A percentile compares a stretch with the other conserved stretches of the same genome.
These are phyloP conservation scores for Distichodus sexfasciatus DNA, from an alignment of 2,797 vertebrate species.

Conservation along the genomic window DNA sequence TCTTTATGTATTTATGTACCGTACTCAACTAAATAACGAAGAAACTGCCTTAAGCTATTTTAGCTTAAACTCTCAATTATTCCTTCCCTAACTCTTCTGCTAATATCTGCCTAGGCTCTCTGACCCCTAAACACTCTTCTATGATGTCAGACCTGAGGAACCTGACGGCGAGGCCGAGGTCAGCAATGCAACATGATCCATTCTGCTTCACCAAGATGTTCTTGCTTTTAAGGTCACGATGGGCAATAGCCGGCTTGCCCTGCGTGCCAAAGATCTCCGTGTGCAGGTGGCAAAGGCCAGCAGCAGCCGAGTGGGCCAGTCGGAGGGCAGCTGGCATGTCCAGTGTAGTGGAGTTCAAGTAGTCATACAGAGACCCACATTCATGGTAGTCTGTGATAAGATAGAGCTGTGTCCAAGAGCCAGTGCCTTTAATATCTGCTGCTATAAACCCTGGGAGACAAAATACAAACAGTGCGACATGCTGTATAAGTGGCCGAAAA, in stretches of 20 bases:
- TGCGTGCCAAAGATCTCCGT: conserved; percentile 97
- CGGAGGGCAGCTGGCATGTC: conserved; percentile 89
- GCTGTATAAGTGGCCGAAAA: too few species aligned
- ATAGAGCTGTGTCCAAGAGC: conserved; percentile 96
- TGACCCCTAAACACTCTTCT: not conserved
- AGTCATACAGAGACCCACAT: conserved; percentile 94
- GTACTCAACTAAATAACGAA: too few species aligned
- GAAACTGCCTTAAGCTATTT: too few species aligned
- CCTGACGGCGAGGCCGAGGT: conserved; percentile 93
- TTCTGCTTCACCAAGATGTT: conserved; percentile 97
- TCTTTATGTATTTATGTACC: too few species aligned
- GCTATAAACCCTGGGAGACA: conserved; percentile 88
- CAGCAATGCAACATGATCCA: conserved; percentile 93
- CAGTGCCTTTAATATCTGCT: conserved; percentile 96
- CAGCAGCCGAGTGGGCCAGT: conserved; percentile 89
- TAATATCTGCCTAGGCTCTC: too few species aligned
- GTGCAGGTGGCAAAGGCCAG: conserved; percentile 93
- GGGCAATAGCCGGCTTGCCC: conserved; percentile 95
- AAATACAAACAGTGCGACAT: not conserved
- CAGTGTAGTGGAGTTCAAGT: conserved; percentile 91
- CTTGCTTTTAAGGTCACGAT: conserved; percentile 96
- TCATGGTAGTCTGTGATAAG: conserved; percentile 98
- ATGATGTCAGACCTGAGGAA: conserved; percentile 83
- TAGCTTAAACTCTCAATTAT: too few species aligned
- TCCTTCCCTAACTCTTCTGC: too few species aligned